Percentiles rank a stretch among this genome's conserved stretches.
phyloP scores from a whole-genome alignment of 2,888 invertebrate genomes.

The Plebejus anna region DNA sequence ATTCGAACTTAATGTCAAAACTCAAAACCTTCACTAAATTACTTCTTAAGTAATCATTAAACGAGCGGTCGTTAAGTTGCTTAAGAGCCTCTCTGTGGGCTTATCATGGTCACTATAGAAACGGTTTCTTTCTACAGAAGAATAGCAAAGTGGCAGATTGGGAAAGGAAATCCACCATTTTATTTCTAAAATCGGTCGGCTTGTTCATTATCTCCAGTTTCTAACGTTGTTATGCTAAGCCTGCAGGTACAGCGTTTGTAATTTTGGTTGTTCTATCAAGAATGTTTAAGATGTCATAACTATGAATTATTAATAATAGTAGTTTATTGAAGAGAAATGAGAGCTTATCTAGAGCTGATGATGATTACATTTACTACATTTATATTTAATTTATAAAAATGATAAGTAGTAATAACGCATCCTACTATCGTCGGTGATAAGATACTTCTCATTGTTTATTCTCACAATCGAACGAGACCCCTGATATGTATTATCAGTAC shows the following conservation, averaged over 20 bases:
- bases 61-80: neutral
- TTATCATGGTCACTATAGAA: too few species aligned
- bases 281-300: neutral
- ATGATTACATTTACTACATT: conserved; percentile 1
- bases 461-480: conserved; percentile 22
- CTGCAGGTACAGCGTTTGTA: neutral
- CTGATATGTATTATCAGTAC: conserved; percentile 17
- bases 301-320: neutral
- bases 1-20: neutral
- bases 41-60: neutral
- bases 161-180: too few species aligned
- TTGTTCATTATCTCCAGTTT: too few species aligned
- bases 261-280: neutral
- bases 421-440: conserved; percentile 16
- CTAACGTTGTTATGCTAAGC: too few species aligned
- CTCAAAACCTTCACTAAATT: neutral
- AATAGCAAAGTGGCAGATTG: too few species aligned
- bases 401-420: conserved; percentile 24
- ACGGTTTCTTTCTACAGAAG: too few species aligned
- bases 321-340: too few species aligned
- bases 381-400: conserved; percentile 19
- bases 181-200: too few species aligned
- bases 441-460: conserved; percentile 22
- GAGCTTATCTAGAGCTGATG: neutral
- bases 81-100: neutral